Evolutionary conservation across 2,797 vertebrate species (phyloP).

Genomic region (Coregonus suidteri): DNA sequence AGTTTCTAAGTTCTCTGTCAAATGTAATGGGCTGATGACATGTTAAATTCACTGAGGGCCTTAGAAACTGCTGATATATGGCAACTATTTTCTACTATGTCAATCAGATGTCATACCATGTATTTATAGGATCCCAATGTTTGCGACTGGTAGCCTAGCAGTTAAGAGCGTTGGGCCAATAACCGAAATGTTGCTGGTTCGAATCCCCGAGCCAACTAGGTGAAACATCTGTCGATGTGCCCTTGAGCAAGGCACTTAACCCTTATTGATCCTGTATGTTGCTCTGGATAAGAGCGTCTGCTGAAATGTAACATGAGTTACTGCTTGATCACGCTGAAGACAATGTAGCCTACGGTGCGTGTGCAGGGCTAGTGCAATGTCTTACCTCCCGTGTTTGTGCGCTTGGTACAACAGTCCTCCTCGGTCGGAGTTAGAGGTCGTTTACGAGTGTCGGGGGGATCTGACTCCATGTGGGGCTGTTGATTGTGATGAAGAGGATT

Average conservation of each 20-base stretch:
- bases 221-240: no score
- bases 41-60: not conserved
- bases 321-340: not conserved
- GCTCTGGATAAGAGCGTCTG: no score
- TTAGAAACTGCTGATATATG: not conserved
- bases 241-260: no score
- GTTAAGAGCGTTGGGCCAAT: no score
- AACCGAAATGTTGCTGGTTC: no score
- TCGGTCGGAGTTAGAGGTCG: slow-evolving; percentile 86
- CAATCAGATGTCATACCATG: not conserved
- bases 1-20: not conserved
- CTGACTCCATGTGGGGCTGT: slow-evolving; percentile 82
- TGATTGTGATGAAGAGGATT: slow-evolving; percentile 74
- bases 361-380: slow-evolving; percentile 5
- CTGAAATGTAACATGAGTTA: not conserved
- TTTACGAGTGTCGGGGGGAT: slow-evolving; percentile 85
- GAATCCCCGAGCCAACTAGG: no score
- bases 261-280: no score
- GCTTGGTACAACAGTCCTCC: slow-evolving; percentile 86
- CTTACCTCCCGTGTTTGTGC: slow-evolving; percentile 89
- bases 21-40: slow-evolving; percentile 9
- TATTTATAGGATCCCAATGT: not conserved
- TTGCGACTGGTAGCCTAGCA: not conserved
- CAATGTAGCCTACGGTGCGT: slow-evolving; percentile 21
- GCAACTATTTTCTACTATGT: not conserved